Evolutionary conservation across 2,113 vertebrate species (phyloP).

Genomic region (Chauna torquata): DNA sequence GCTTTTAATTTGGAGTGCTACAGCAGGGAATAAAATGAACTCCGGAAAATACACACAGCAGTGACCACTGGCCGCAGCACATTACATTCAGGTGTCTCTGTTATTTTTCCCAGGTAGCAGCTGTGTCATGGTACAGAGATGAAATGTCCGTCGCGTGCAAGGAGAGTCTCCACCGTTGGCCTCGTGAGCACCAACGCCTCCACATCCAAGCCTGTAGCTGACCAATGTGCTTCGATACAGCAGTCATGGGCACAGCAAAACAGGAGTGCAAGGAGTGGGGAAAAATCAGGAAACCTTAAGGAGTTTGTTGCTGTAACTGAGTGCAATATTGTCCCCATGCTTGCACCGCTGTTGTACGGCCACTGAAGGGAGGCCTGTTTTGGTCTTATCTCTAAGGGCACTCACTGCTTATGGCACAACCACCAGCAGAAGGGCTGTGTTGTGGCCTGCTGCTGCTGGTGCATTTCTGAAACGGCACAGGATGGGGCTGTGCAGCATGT

Average conservation of each 20-base stretch:
- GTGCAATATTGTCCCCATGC: not conserved
- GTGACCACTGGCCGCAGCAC: not conserved
- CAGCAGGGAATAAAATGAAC: conserved; percentile 30
- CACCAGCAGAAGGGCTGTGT: not conserved
- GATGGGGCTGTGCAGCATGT: accelerated
- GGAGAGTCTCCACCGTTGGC: not conserved
- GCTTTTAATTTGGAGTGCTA: conserved; percentile 48
- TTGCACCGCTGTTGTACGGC: accelerated
- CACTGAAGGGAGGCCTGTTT: not conserved
- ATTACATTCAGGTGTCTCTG: not conserved
- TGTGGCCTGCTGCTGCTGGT: not conserved
- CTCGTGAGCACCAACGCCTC: not conserved
- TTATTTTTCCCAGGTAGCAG: not conserved
- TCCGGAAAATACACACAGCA: conserved; percentile 8
- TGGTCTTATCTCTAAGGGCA: not conserved
- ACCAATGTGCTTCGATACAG: not conserved
- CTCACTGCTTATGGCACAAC: accelerated
- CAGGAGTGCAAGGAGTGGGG: not conserved
- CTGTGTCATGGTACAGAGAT: not conserved
- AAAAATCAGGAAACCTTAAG: not conserved
- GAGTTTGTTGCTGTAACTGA: not conserved
- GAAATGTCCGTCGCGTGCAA: accelerated
- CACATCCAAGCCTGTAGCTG: not conserved
- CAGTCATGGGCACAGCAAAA: not conserved
- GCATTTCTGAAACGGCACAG: accelerated